Evolutionary conservation across 2,888 invertebrate genomes (phyloP), one percentile per base, ranked within the genome.

Genomic region (Epirrhoe alternata): DNA sequence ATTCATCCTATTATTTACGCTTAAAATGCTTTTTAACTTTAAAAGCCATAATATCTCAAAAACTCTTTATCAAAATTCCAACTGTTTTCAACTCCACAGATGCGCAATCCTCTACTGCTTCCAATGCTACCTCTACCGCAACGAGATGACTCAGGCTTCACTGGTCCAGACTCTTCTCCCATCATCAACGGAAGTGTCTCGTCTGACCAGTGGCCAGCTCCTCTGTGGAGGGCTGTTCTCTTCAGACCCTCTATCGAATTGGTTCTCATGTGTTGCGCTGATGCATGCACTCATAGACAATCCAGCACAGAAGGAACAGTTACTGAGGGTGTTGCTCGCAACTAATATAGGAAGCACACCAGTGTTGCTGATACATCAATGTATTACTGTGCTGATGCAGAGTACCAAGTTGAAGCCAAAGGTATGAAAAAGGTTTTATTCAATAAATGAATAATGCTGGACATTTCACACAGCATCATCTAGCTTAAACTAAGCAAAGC

Each of bases 41-140:
- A n/a, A n/a, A n/a, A n/a, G n/a, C n/a, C n/a, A n/a, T n/a, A n/a
- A n/a, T n/a, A n/a, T n/a, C n/a, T n/a, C n/a, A n/a, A n/a, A n/a
- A n/a, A n/a, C n/a, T n/a, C n/a, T n/a, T n/a, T n/a, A n/a, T 33
- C 7, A 33, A 7, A 33, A 1, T 7, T 33, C 12, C 38, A 10
- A 42, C 38, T 47, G 0, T 5, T 12, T 42, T n/a, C 30, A 16
- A 3, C 5, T 60, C 74, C 76, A 10, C 79, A 96, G 99, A 69
- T 98, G 98, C 85, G 97, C 99, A 0, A 98, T 99, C 1, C 95
- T 99, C 0, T 99, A 99, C 88, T 99, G 98, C 86, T 99, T 99
- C 88, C 97, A 99, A 92, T 98, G 98, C 85, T 99, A 97, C 86
- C 93, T 99, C 7, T 98, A 97, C 86, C 97, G 97, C 89, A 99